phyloP scores from a whole-genome alignment of 2,888 invertebrate species.

The Emmelina monodactyla region DNA sequence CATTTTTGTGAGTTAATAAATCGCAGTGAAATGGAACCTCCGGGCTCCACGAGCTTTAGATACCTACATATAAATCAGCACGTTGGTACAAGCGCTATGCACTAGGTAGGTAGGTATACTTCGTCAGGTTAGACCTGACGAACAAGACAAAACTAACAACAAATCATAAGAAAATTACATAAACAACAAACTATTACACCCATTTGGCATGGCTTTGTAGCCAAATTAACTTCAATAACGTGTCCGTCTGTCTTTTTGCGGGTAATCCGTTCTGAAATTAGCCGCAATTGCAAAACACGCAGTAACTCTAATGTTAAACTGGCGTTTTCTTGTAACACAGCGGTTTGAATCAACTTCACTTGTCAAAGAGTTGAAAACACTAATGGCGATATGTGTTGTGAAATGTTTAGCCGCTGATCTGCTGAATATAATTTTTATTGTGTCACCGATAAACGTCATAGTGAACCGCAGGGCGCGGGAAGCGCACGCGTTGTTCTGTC shows the following conservation, averaged over 20 bases:
- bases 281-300: neutral
- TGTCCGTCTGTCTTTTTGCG: slow-evolving; percentile 24
- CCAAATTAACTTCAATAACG: slow-evolving; percentile 39
- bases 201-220: slow-evolving; percentile 34
- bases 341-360: neutral
- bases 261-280: too few relatives aligned
- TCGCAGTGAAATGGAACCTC: too few relatives aligned
- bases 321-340: neutral
- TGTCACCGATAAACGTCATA: neutral
- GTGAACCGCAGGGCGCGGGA: neutral
- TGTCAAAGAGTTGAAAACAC: neutral
- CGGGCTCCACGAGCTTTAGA: too few relatives aligned
- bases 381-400: neutral
- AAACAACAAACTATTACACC: slow-evolving; percentile 23
- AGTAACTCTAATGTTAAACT: neutral
- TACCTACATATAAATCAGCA: too few relatives aligned
- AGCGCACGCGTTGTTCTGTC: neutral
- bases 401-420: neutral
- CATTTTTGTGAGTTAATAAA: too few relatives aligned
- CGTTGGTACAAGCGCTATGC: too few relatives aligned
- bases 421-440: neutral
- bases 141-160: slow-evolving; percentile 10
- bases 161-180: slow-evolving; percentile 14
- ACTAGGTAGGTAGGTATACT: too few relatives aligned
- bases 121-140: too few relatives aligned